These are phyloP conservation scores for Polypedilum pembai DNA, from an alignment of 1,140 invertebrate genomes.

Conservation along the genomic window DNA sequence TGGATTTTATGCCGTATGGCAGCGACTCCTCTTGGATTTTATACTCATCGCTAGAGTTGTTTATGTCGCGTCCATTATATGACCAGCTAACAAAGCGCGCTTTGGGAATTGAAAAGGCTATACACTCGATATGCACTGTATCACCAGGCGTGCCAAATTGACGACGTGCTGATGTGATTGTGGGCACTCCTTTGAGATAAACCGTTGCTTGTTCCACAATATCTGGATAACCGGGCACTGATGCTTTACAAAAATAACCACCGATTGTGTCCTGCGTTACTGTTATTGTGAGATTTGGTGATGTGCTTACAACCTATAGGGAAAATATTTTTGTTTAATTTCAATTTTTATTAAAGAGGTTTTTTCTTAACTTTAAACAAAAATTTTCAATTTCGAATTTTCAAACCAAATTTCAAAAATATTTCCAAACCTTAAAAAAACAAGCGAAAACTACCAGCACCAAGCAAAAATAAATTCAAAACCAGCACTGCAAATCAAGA, in stretches of 20 bases:
- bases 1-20: conserved; percentile 62
- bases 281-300: conserved; percentile 64
- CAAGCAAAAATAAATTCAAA: too few relatives aligned
- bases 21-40: conserved; percentile 56
- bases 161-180: conserved; percentile 63
- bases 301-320: conserved; percentile 58
- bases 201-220: conserved; percentile 75
- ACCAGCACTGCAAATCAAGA: not conserved
- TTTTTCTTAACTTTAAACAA: too few relatives aligned
- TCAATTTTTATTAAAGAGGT: too few relatives aligned
- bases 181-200: conserved; percentile 76
- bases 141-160: conserved; percentile 78
- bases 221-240: conserved; percentile 74
- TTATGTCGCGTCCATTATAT: conserved; percentile 74
- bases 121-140: conserved; percentile 77
- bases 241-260: conserved; percentile 79
- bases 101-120: conserved; percentile 76
- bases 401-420: too few relatives aligned
- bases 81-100: conserved; percentile 77
- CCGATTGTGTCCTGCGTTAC: conserved; percentile 73
- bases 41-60: conserved; percentile 52
- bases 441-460: too few relatives aligned
- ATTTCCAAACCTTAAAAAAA: too few relatives aligned
- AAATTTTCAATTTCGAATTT: too few relatives aligned
- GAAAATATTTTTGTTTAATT: too few relatives aligned